phyloP scores from a whole-genome alignment of 2,797 vertebrate genomes.

The Hoplostethus mediterraneus region DNA sequence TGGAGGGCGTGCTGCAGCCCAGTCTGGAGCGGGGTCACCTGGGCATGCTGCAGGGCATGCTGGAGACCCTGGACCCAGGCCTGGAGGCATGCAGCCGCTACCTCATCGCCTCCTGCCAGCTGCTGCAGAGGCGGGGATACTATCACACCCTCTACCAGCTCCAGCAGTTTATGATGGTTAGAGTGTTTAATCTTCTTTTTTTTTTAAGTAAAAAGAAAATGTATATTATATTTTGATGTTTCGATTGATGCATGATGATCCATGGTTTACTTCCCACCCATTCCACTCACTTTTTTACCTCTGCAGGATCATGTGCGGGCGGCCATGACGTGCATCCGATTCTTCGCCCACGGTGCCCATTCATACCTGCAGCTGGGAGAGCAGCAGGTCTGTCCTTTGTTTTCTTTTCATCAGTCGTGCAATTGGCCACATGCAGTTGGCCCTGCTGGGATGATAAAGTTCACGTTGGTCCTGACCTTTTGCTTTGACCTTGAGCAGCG shows the following conservation, averaged over 20 bases:
- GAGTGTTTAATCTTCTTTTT: not conserved
- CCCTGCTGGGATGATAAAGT: not conserved
- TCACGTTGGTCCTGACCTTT: not conserved
- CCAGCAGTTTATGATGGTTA: constrained; percentile 98
- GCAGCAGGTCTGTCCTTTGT: constrained; percentile 75
- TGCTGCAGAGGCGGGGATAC: constrained; percentile 91
- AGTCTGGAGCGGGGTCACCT: constrained; percentile 91
- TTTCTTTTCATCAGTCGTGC: not conserved
- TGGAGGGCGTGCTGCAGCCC: constrained; percentile 93
- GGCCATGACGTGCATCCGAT: constrained; percentile 97
- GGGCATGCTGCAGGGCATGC: constrained; percentile 88
- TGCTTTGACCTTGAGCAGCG: constrained; percentile 62
- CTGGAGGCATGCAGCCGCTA: constrained; percentile 92
- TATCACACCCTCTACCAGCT: constrained; percentile 95
- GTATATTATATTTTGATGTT: too few relatives aligned
- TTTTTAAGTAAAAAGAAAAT: too few relatives aligned
- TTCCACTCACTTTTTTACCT: constrained; percentile 17
- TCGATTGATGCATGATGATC: not conserved
- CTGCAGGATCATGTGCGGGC: constrained; percentile 95
- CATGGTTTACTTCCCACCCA: not conserved
- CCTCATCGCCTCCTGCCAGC: constrained; percentile 95
- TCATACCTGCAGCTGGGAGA: constrained; percentile 93
- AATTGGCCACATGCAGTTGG: not conserved
- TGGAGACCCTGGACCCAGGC: constrained; percentile 91
- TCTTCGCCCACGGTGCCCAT: constrained; percentile 92